Evolutionary conservation across 1,140 invertebrate species (phyloP).

Genomic region (Prorops nasuta): DNA sequence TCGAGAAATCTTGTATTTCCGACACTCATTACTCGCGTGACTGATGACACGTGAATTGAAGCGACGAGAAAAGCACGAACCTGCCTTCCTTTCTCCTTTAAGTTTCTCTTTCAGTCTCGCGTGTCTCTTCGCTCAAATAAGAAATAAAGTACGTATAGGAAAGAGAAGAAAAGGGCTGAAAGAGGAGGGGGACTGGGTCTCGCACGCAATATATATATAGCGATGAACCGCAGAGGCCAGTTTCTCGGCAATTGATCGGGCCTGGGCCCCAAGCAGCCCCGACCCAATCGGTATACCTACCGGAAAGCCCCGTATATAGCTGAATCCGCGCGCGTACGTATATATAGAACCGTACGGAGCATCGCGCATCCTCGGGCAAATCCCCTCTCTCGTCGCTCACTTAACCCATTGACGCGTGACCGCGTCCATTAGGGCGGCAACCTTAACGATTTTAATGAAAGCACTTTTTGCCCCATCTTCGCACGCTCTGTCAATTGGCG

Average conservation of each 20-base stretch:
- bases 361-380: too few species aligned
- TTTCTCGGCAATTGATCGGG: too few species aligned
- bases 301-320: too few species aligned
- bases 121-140: conserved; percentile 11
- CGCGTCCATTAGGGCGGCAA: conserved; percentile 27
- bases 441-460: conserved; percentile 35
- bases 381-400: conserved; percentile 13
- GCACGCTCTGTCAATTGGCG: conserved; percentile 35
- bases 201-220: not conserved
- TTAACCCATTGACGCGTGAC: conserved; percentile 32
- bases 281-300: too few species aligned
- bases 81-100: conserved; percentile 14
- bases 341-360: too few species aligned
- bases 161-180: not conserved
- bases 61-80: conserved; percentile 38
- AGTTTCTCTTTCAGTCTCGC: conserved; percentile 16
- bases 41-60: conserved; percentile 48
- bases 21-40: conserved; percentile 49
- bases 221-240: too few species aligned
- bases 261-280: too few species aligned
- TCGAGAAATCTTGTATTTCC: conserved; percentile 45
- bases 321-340: too few species aligned
- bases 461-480: conserved; percentile 31
- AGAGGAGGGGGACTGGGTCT: not conserved
- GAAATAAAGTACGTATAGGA: too few species aligned